Conservation (phyloP, 2,797 vertebrate species). For the Neopelma chrysocephalum region DNA sequence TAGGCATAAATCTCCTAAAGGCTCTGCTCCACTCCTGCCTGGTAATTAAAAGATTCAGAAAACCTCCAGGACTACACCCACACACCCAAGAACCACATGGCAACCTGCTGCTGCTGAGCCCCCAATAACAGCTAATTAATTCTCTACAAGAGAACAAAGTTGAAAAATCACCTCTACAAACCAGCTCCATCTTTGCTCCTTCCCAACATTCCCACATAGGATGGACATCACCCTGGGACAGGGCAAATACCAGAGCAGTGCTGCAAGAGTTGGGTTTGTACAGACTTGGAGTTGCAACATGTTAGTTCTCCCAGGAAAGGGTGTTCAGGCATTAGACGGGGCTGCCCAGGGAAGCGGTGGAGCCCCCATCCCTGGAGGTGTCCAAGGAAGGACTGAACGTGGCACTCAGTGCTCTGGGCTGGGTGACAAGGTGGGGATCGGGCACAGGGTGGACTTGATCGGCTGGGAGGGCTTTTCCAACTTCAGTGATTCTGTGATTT, state of each 20-base stretch:
- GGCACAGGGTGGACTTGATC: neutral
- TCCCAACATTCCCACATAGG: rapidly evolving
- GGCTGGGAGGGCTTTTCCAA: neutral
- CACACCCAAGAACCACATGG: conserved; percentile 3
- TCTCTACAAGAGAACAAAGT: neutral
- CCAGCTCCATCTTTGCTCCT: neutral
- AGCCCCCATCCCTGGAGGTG: neutral
- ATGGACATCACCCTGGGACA: rapidly evolving
- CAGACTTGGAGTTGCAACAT: rapidly evolving
- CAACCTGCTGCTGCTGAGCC: conserved; percentile 37
- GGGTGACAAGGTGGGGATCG: neutral
- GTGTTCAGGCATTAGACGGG: neutral
- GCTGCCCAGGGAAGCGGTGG: neutral
- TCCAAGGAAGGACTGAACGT: neutral
- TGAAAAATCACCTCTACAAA: neutral
- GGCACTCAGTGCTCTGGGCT: neutral
- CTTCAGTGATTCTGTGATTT: neutral
- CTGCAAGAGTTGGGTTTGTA: neutral
- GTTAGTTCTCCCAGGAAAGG: neutral
- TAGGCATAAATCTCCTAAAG: neutral
- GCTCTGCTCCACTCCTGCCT: neutral
- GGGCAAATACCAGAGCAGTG: neutral
- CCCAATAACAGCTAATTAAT: conserved; percentile 29
- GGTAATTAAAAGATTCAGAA: conserved; percentile 35
- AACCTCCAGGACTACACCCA: conserved; percentile 58